Percentiles rank a stretch among this genome's conserved stretches.
phyloP scores from a whole-genome alignment of 2,888 invertebrate species.

The Sacculina carcini region DNA sequence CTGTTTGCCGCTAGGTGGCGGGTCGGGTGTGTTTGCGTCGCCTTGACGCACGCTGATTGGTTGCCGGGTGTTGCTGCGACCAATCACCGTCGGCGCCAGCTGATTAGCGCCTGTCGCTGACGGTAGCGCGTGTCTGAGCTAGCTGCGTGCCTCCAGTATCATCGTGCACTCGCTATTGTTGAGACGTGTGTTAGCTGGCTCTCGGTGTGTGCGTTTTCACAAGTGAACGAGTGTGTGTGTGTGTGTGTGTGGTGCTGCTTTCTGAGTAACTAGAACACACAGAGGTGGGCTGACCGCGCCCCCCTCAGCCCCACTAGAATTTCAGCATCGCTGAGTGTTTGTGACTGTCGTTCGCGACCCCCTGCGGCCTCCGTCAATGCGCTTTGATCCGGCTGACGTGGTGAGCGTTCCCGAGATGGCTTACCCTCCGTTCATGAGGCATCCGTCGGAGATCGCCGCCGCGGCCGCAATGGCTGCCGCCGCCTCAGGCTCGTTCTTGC shows the following conservation, averaged over 20 bases:
- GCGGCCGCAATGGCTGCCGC: no score
- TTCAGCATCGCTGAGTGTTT: neutral
- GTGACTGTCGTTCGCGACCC: neutral
- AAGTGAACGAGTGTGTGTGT: no score
- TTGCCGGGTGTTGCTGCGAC: slow-evolving; percentile 1
- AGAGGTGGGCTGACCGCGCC: no score
- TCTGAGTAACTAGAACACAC: no score
- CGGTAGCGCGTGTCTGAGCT: neutral
- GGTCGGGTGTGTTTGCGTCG: neutral
- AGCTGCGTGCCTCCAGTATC: neutral
- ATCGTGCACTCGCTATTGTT: neutral
- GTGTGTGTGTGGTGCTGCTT: no score
- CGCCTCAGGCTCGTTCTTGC: neutral
- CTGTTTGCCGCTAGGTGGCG: no score
- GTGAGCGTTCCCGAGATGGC: slow-evolving; percentile 2
- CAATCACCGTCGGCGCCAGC: neutral
- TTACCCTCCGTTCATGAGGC: neutral
- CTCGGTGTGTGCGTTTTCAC: no score
- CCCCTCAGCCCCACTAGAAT: neutral
- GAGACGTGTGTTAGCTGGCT: no score
- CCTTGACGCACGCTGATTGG: slow-evolving; percentile 2
- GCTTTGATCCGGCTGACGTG: slow-evolving; percentile 1
- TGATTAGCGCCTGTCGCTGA: slow-evolving; percentile 1
- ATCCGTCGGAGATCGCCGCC: no score
- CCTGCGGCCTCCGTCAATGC: neutral